Base-by-base conservation (phyloP, 2,113 vertebrate genomes). In the Psophia crepitans region DNA sequence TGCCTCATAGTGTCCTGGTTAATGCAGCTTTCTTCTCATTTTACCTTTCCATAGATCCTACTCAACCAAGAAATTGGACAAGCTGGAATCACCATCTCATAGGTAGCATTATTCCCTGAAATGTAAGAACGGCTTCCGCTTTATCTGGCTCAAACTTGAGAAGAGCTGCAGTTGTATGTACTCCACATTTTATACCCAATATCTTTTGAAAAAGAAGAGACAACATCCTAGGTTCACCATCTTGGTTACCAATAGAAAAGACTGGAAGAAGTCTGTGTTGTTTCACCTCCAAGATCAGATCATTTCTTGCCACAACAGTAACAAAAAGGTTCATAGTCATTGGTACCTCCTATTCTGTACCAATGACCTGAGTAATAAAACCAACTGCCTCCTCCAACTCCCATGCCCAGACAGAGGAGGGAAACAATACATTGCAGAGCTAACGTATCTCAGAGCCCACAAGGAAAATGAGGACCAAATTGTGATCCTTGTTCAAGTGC, bases 211-310 rank as follows among this genome's bases (percentile, higher is more conserved):
- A 89, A 69, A 48, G 20, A 57, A 60, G n/a, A 75, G 30, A 33
- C 0, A 16, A 49, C 9, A 33, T 49, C 11, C 6, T 63, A 2
- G 16, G 11, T 12, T 7, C 6, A 39, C 4, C 18, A 26, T 14
- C 8, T 53, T 53, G 15, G 6, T 51, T 61, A 35, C 5, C 20
- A 80, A 46, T 6, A 74, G 54, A 82, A 70, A 65, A 57, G 21
- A 19, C 1, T 20, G 41, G 48, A 84, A 74, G 30, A 83, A 84
- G 22, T 66, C 49, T 21, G 18, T 79, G 9, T 6, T 39, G 17
- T 14, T 77, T 87, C 14, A 35, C 30, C 13, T 70, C 13, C 0
- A 3, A 81, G 22, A 37, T 27, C 15, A 87, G 26, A 51, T 33
- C 32, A 15, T 18, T n/a, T 69, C 6, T 65, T 56, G 9, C 12